Conservation (phyloP, 2,888 invertebrate species). For the Ectropis crepuscularia region DNA sequence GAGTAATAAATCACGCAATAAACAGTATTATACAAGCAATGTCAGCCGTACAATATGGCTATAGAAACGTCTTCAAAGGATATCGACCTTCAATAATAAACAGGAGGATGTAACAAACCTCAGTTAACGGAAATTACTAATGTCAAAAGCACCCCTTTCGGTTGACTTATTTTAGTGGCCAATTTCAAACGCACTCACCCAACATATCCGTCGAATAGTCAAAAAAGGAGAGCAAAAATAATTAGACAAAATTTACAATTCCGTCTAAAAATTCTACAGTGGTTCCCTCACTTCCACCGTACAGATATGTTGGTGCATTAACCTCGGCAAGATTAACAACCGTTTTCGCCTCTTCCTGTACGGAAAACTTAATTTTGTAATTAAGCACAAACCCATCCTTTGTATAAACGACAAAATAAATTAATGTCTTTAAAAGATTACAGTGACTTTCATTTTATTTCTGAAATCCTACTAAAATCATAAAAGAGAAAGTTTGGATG, state of each 20-base stretch:
- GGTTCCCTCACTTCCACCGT: background rate
- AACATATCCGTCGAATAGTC: background rate
- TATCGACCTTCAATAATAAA: slow-evolving; percentile 5
- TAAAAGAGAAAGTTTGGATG: too few relatives aligned
- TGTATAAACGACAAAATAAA: slow-evolving; percentile 55
- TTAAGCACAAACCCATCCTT: slow-evolving; percentile 52
- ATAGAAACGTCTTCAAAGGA: background rate
- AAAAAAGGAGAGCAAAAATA: background rate
- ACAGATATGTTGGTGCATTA: slow-evolving; percentile 1
- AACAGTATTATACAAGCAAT: too few relatives aligned
- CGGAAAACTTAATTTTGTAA: slow-evolving; percentile 36
- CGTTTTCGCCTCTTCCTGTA: slow-evolving; percentile 21
- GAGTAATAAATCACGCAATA: too few relatives aligned
- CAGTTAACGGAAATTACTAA: slow-evolving; percentile 11
- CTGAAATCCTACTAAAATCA: background rate
- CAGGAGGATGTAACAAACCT: background rate
- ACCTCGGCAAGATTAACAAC: slow-evolving; percentile 10
- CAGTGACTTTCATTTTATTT: slow-evolving; percentile 28
- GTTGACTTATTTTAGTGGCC: slow-evolving; percentile 17
- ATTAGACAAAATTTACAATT: background rate
- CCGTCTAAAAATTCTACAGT: background rate
- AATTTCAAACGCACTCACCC: slow-evolving; percentile 10
- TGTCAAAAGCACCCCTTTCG: slow-evolving; percentile 16
- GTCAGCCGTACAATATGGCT: too few relatives aligned
- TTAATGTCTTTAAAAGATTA: slow-evolving; percentile 41